Conservation (phyloP, 1,140 invertebrate genomes). For the Sycobia sp. region DNA sequence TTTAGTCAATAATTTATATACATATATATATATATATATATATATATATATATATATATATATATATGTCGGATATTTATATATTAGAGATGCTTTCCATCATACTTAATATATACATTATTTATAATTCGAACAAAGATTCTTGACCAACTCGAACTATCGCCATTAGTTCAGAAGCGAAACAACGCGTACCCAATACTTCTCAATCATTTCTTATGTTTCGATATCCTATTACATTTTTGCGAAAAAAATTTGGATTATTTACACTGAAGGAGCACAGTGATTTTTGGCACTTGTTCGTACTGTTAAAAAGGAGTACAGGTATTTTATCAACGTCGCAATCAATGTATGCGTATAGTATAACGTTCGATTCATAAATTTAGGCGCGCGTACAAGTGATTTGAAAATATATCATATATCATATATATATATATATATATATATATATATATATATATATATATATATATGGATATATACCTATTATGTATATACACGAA, state of each 20-base stretch:
- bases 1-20: too few species aligned
- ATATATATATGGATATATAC: too few species aligned
- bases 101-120: constrained; percentile 7
- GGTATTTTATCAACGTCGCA: too few species aligned
- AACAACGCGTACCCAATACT: too few species aligned
- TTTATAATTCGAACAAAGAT: neutral
- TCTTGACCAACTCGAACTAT: neutral
- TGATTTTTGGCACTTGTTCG: constrained; percentile 31
- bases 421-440: too few species aligned
- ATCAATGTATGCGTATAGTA: constrained; percentile 5
- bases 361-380: constrained; percentile 19
- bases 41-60: too few species aligned
- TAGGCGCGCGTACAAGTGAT: constrained; percentile 17
- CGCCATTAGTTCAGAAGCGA: too few species aligned
- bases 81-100: too few species aligned
- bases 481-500: constrained; percentile 26
- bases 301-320: constrained; percentile 9
- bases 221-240: constrained; percentile 5
- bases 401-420: too few species aligned
- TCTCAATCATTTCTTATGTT: too few species aligned
- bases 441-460: too few species aligned
- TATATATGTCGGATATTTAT: neutral
- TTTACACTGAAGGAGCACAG: constrained; percentile 25
- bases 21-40: too few species aligned
- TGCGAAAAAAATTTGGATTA: constrained; percentile 19